These are phyloP conservation scores for Eptatretus atami DNA, from an alignment of 2,797 vertebrate genomes.

Conservation along the genomic window DNA sequence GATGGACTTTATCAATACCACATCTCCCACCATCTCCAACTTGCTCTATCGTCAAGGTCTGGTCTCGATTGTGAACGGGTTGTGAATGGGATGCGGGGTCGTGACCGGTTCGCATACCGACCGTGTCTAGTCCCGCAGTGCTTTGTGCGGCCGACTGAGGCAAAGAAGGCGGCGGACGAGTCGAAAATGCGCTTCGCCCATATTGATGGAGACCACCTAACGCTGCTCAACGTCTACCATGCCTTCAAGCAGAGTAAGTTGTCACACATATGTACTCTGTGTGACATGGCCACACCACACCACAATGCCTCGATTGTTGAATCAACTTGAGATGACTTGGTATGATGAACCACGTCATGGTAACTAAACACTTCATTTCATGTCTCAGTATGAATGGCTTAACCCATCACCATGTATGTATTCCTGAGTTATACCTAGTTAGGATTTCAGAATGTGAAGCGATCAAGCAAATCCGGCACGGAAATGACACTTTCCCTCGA, in stretches of 20 bases:
- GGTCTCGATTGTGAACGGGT: slow-evolving; percentile 60
- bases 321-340: too few relatives aligned
- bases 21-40: too few relatives aligned
- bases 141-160: slow-evolving; percentile 93
- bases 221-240: slow-evolving; percentile 94
- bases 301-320: too few relatives aligned
- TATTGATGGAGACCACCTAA: slow-evolving; percentile 99
- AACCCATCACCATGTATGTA: background rate
- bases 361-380: too few relatives aligned
- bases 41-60: too few relatives aligned
- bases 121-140: slow-evolving; percentile 99
- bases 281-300: background rate
- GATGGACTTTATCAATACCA: too few relatives aligned
- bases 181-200: slow-evolving; percentile 99
- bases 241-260: slow-evolving; percentile 98
- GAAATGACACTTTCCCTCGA: background rate
- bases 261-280: background rate
- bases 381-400: background rate
- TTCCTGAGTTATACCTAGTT: too few relatives aligned
- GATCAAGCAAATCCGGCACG: too few relatives aligned
- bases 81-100: slow-evolving; percentile 98
- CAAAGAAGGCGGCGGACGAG: slow-evolving; percentile 94
- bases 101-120: slow-evolving; percentile 58
- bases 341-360: too few relatives aligned
- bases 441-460: too few relatives aligned